These are phyloP conservation scores for Fregetta grallaria DNA, from an alignment of 2,113 vertebrate genomes.

Conservation along the genomic window DNA sequence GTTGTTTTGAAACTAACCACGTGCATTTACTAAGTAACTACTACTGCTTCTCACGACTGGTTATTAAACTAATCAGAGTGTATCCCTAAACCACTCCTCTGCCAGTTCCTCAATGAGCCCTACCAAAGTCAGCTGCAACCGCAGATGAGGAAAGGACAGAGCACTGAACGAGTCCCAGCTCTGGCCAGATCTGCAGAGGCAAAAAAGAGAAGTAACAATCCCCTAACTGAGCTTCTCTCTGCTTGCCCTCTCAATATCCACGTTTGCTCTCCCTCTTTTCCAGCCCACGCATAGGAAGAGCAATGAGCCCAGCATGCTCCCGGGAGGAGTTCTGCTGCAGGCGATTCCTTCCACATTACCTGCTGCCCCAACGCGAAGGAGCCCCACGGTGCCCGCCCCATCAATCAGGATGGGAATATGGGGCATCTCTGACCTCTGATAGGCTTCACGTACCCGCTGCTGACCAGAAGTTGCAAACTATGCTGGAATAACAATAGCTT, in stretches of 20 bases:
- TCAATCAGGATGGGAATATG: background rate
- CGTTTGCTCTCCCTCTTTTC: background rate
- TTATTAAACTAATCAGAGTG: background rate
- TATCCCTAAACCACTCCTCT: background rate
- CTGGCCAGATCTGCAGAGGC: background rate
- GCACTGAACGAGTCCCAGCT: background rate
- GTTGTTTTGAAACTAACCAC: background rate
- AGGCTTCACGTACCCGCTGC: fast-evolving
- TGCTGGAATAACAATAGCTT: background rate
- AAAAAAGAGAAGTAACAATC: background rate
- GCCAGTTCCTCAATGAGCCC: background rate
- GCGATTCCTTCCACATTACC: background rate
- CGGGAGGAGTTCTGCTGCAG: background rate
- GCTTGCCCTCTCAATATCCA: background rate
- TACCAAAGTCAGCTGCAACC: background rate
- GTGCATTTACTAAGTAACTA: background rate
- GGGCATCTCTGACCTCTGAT: background rate
- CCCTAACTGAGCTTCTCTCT: background rate
- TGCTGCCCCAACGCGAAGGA: background rate
- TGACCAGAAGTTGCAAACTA: background rate
- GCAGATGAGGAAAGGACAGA: background rate
- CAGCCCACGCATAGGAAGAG: fast-evolving
- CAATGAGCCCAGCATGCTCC: background rate
- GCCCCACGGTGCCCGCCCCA: fast-evolving
- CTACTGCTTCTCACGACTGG: background rate